Base-by-base conservation (phyloP, 2,113 vertebrate genomes). In the Montifringilla adamsi region DNA sequence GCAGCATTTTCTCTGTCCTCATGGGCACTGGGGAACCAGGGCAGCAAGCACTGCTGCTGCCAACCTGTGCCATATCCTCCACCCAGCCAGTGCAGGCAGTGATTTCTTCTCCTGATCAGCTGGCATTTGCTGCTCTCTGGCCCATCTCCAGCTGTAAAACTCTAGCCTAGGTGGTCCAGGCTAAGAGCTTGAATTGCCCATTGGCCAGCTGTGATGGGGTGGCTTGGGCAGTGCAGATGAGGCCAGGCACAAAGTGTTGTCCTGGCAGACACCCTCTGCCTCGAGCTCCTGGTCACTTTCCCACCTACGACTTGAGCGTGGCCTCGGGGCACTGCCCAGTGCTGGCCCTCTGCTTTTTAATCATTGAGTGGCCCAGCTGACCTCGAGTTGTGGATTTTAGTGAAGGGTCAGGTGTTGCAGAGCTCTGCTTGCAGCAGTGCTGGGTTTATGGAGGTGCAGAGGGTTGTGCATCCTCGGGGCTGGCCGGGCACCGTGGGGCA, bases 401-500 rank as follows among this genome's bases (percentile, higher is more conserved):
- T 5, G 60, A 35, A 75, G 77, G 43, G 10, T 37, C 69, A 41
- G 62, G 58, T 27, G 92, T 64, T 44, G 46, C 50, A 73, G 49
- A 37, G 73, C 41, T 10, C 56, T 70, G 58, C 47, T 31, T 75
- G 33, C 68, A 82, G 90, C 66, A 31, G 37, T 8, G 58, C 23
- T 0, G 1, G 6, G 4, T 62, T 43, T 59, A 4, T 74, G 31
- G 60, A 70, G 60, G 39, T 46, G 50, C 63, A 58, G 78, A 35
- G 35, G 56, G 35, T 20, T 46, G 2, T 7, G 35, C 16, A 16
- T 60, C 67, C 50, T 60, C 0, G 1, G 63, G 55, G 59, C 28
- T 0, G 0, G 52, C 28, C 0, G 18, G 70, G 70, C 37, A 60
- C 20, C 0, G 0, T 1, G 0, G 88, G 82, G 52, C 55, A 39